Conservation (phyloP, 2,797 vertebrate genomes). For the Cyclura pinguis region DNA sequence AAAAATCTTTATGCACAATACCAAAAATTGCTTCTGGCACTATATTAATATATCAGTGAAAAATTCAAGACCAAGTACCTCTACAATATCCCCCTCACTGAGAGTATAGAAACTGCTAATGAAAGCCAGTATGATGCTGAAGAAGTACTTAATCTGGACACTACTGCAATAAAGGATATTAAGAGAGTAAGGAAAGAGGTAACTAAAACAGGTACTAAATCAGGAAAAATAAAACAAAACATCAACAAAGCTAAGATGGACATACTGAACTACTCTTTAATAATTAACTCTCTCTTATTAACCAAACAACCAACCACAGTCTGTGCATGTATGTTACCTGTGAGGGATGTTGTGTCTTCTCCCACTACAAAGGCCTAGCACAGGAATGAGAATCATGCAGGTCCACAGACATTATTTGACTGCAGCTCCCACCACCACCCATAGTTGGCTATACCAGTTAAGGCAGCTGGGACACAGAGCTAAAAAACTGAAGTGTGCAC, state of each 20-base stretch:
- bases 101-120: background rate
- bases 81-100: background rate
- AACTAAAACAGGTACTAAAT: background rate
- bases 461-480: no score
- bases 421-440: no score
- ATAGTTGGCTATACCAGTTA: no score
- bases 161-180: background rate
- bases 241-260: background rate
- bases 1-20: background rate
- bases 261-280: background rate
- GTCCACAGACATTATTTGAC: no score
- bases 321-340: background rate
- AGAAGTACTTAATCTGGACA: background rate
- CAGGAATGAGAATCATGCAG: no score
- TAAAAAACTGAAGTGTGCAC: no score
- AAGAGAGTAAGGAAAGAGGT: background rate
- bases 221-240: background rate
- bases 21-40: background rate
- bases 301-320: background rate
- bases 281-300: background rate
- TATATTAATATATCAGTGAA: no score
- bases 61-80: background rate
- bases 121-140: background rate
- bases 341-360: background rate
- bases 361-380: background rate